Evolutionary conservation across 1,140 invertebrate species (phyloP).

Genomic region (Helicoverpa zea): DNA sequence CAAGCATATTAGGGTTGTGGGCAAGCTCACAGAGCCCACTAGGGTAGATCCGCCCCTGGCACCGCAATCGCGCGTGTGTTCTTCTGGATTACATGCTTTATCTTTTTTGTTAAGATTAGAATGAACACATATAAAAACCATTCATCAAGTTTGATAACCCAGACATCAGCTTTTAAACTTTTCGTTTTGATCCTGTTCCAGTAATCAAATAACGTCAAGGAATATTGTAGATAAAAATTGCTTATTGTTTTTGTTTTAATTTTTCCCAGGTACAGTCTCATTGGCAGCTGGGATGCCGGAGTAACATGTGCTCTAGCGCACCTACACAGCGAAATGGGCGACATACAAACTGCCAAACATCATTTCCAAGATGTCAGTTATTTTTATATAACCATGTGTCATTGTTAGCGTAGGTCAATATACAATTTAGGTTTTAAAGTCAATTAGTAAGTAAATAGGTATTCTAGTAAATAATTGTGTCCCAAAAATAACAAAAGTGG

Average conservation of each 20-base stretch:
- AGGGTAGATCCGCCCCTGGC: too few species aligned
- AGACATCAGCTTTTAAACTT: too few species aligned
- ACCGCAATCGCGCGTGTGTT: too few species aligned
- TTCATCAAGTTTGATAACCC: too few species aligned
- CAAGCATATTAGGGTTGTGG: too few species aligned
- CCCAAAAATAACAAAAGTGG: background rate
- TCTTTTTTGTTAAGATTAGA: too few species aligned
- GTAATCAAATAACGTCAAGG: too few species aligned
- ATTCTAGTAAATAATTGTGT: background rate
- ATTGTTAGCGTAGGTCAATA: background rate
- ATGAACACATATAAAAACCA: too few species aligned
- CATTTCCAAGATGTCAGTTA: slow-evolving; percentile 81
- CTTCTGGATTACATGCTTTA: too few species aligned
- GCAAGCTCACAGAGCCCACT: too few species aligned
- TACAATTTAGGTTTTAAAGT: background rate
- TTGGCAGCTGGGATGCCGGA: slow-evolving; percentile 80
- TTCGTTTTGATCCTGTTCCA: too few species aligned
- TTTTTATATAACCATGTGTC: background rate
- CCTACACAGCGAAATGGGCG: slow-evolving; percentile 79
- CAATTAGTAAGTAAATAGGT: background rate
- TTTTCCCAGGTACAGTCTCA: slow-evolving; percentile 75
- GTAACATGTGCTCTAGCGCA: slow-evolving; percentile 79
- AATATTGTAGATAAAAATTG: too few species aligned
- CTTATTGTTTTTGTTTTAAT: background rate
- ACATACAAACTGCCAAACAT: slow-evolving; percentile 80